Percentiles rank a stretch among this genome's conserved stretches.
These are phyloP conservation scores for Aurelia sp. DNA, from an alignment of 30 jellyfish, hydroid and myxozoan genomes.

Conservation along the genomic window DNA sequence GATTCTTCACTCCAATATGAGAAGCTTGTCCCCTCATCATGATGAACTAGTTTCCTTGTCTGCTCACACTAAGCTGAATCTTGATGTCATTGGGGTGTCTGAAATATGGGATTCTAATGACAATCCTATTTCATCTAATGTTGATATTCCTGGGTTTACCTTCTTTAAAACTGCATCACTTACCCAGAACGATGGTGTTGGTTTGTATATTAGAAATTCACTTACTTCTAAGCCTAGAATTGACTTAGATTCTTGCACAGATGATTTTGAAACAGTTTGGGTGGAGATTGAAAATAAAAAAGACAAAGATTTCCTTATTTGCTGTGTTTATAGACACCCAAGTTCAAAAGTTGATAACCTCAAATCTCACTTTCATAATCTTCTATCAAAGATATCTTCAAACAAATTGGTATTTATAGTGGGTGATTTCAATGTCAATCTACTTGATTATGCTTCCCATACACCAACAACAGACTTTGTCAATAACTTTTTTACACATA, in stretches of 20 bases:
- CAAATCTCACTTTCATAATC: conserved; percentile 26
- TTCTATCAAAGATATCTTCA: conserved; percentile 25
- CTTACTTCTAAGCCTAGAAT: conserved; percentile 38
- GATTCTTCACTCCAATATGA: conserved; percentile 46
- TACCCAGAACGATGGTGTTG: conserved; percentile 56
- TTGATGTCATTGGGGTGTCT: background rate
- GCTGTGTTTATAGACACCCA: conserved; percentile 52
- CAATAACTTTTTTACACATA: conserved; percentile 2
- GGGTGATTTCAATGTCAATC: conserved; percentile 11
- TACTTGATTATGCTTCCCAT: conserved; percentile 42
- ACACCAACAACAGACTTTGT: conserved; percentile 48
- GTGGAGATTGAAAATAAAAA: too few relatives aligned
- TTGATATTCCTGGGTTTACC: too few relatives aligned
- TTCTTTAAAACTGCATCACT: conserved; percentile 12
- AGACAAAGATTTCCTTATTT: background rate
- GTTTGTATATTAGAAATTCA: conserved; percentile 37
- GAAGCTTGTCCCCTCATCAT: conserved; percentile 59
- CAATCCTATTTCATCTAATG: too few relatives aligned
- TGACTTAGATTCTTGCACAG: conserved; percentile 31
- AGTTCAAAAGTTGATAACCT: conserved; percentile 27
- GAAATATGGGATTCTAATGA: too few relatives aligned
- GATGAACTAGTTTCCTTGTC: conserved; percentile 61
- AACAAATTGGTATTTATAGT: too few relatives aligned
- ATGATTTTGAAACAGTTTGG: conserved; percentile 5
- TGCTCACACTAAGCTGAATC: conserved; percentile 38